Conservation (phyloP, 2,888 invertebrate genomes). For the Synergus itoensis region DNA sequence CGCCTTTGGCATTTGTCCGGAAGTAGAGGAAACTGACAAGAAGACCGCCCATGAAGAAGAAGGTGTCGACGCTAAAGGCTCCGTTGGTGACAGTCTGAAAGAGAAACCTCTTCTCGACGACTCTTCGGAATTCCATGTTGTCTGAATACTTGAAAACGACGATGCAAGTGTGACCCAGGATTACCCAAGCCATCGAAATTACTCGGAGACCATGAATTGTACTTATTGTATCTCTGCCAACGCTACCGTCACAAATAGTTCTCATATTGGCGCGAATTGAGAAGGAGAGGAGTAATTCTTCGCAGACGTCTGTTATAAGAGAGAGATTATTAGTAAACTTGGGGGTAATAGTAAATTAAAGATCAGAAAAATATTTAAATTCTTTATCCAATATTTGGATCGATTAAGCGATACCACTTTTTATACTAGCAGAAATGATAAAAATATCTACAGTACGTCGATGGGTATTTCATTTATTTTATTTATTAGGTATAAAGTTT, state of each 20-base stretch:
- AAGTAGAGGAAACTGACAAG: constrained; percentile 92
- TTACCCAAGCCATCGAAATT: constrained; percentile 78
- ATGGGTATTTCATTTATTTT: no score
- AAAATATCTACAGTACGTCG: neutral
- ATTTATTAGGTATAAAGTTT: no score
- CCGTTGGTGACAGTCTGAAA: constrained; percentile 78
- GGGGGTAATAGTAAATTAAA: neutral
- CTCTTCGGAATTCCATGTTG: constrained; percentile 80
- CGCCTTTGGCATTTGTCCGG: constrained; percentile 81
- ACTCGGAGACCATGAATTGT: constrained; percentile 76
- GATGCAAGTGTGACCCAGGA: constrained; percentile 80
- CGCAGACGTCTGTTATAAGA: constrained; percentile 65
- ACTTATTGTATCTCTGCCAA: constrained; percentile 76
- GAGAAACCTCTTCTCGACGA: constrained; percentile 75
- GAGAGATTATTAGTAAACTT: neutral
- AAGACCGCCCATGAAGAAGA: constrained; percentile 83
- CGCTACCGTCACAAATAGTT: constrained; percentile 74
- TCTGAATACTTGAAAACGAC: constrained; percentile 91
- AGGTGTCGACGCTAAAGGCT: constrained; percentile 77
- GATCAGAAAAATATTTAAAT: neutral
- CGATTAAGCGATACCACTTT: neutral
- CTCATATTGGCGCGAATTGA: constrained; percentile 73
- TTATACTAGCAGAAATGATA: neutral
- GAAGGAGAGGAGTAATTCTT: constrained; percentile 76
- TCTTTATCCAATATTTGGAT: neutral